Base-by-base conservation (phyloP, 2,113 vertebrate genomes). In the Gadus chalcogrammus region DNA sequence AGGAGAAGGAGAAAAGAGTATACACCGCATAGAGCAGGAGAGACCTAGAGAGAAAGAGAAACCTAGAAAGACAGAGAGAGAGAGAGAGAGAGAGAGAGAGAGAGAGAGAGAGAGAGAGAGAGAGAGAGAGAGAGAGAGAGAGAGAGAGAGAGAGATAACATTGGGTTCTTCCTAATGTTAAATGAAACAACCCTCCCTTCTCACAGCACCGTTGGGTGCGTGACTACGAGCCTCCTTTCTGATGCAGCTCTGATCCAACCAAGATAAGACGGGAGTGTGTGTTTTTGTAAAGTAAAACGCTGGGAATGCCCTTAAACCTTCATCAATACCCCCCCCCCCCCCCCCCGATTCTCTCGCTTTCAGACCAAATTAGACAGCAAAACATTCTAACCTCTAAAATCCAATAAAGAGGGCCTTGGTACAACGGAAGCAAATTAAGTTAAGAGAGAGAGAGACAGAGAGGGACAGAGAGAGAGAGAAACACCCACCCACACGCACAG, bases 211-310 rank as follows among this genome's bases (percentile, higher is more conserved):
- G 70, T 68, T 72, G 64, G 79, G 70, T 85, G 81, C 55, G 53
- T 84, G 70, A 85, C 82, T 79, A 31, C 2, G 62, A 73, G 28
- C 84, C 65, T 76, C 42, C 66, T 65, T 60, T 63, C 68, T 61
- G 70, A 80, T 76, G 66, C 65, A 65, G 63, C 68, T 75, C 52
- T 83, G 80, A 84, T 79, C 55, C 65, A n/a, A 8, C 67, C 61
- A 27, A 27, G 88, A 89, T 87, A 85, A 87, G 71, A 77, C 77
- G 18, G 68, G 70, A 53, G 65, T 38, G 9, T 75, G 77, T 79
- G 83, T 65, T 87, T 85, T 79, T 59, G 68, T n/a, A 83, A 85
- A 68, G 59, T 84, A 90, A 88, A 88, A 86, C 1, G 42, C 52
- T 16, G 38, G 80, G 74, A 84, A 75, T 59, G 72, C 18, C 66